Base-by-base conservation (phyloP, 2,888 invertebrate genomes). In the Apamea anceps region DNA sequence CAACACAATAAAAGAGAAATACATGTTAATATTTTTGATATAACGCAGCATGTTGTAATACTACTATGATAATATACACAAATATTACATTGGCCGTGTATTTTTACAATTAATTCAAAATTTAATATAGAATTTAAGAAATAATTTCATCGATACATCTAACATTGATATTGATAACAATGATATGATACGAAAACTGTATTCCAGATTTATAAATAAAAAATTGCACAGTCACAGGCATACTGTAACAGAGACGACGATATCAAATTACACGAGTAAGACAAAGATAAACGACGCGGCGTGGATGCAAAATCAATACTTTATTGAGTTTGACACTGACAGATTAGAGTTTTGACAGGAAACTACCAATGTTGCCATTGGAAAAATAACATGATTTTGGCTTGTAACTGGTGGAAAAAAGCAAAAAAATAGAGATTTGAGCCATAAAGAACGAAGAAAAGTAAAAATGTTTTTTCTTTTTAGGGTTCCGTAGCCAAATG, bases 271-370 rank as follows among this genome's bases (percentile, higher is more conserved):
- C 15, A 0, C 0, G 15, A 62, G 65, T 48, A 62, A 71, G 76
- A 84, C 48, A 62, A 70, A 73, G 76, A 42, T 6, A 62, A 8
- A 72, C 25, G 1, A 32, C 0, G 3, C 15, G 57, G 10, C 57
- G n/a, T 13, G 15, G 2, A 25, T 7, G 10, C 21, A 13, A 45
- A 67, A 42, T 75, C 85, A 85, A 85, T 83, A 72, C 12, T 74
- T 48, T 42, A 4, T 12, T 60, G 15, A n/a, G 4, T 65, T 63
- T 75, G 81, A 79, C 60, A 81, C 7, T 81, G 85, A 73, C 79
- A 60, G 32, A 15, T 32, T 15, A 28, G 1, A 37, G 25, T 68
- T 78, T 62, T 72, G 84, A 67, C 54, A 62, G 60, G 0, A 37
- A 28, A 15, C 0, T 25, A 8, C 0, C 6, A 68, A 57, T 73